A percentile compares a stretch with the other conserved stretches of the same genome.
phyloP scores from a whole-genome alignment of 2,888 invertebrate species.

The Omphaloscelis lunosa region DNA sequence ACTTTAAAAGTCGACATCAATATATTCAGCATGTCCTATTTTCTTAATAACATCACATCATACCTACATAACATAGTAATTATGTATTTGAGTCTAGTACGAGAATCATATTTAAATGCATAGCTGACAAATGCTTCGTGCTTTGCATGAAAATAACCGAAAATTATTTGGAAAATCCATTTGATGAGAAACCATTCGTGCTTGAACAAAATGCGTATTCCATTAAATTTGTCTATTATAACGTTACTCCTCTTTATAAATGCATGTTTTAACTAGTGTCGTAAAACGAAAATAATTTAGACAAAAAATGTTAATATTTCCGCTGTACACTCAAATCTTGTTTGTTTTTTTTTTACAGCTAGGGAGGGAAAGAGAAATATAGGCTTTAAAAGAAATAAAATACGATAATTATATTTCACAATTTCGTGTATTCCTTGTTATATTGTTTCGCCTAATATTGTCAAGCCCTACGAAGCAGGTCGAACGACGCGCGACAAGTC shows the following conservation, averaged over 20 bases:
- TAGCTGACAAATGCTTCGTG: not conserved
- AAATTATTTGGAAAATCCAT: not conserved
- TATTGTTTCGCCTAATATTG: too few relatives aligned
- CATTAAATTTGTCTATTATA: not conserved
- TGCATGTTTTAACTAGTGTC: not conserved
- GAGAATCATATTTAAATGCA: conserved; percentile 5
- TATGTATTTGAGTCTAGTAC: not conserved
- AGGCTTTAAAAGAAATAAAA: too few relatives aligned
- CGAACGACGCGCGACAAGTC: too few relatives aligned
- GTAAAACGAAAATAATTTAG: too few relatives aligned
- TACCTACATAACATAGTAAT: not conserved
- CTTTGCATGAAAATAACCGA: not conserved
- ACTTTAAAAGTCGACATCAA: not conserved
- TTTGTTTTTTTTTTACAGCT: too few relatives aligned
- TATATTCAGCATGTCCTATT: not conserved
- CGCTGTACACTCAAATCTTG: too few relatives aligned
- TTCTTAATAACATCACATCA: not conserved
- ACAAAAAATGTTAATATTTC: too few relatives aligned
- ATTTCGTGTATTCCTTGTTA: too few relatives aligned
- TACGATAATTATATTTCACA: too few relatives aligned
- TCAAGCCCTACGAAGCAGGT: too few relatives aligned
- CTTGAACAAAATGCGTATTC: not conserved
- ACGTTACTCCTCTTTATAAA: not conserved
- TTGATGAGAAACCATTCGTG: not conserved
- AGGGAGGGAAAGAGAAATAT: too few relatives aligned